These are phyloP conservation scores for Phoeniculus purpureus DNA, from an alignment of 2,797 vertebrate species.

Conservation along the genomic window DNA sequence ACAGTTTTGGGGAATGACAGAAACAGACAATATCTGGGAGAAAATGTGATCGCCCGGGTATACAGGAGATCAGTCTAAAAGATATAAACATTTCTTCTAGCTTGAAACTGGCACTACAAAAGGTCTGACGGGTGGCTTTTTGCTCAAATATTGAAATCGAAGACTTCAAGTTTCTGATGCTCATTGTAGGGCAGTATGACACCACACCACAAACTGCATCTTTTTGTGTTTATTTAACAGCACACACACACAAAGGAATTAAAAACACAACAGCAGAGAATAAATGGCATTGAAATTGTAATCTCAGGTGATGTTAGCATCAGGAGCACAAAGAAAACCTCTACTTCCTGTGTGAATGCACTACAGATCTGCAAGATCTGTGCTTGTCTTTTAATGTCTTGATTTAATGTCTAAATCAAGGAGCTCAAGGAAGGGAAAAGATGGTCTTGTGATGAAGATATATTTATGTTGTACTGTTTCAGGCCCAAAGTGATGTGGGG, in stretches of 20 bases:
- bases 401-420: no score
- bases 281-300: background rate
- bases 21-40: background rate
- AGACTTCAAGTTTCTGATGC: background rate
- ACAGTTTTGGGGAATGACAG: background rate
- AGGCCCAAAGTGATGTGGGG: background rate
- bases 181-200: background rate
- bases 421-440: background rate
- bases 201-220: background rate
- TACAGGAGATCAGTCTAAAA: background rate
- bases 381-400: background rate
- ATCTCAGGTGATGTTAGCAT: background rate
- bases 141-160: background rate
- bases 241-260: no score
- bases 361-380: background rate
- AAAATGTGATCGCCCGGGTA: background rate
- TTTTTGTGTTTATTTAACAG: background rate
- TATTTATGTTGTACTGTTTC: background rate
- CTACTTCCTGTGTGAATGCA: fast-evolving
- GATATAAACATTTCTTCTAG: background rate
- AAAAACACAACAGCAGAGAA: background rate
- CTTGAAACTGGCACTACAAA: background rate
- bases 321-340: background rate
- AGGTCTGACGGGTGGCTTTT: background rate
- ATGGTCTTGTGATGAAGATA: background rate